Base-by-base conservation (phyloP, 2,888 invertebrate genomes). In the Sepiola atlantica region DNA sequence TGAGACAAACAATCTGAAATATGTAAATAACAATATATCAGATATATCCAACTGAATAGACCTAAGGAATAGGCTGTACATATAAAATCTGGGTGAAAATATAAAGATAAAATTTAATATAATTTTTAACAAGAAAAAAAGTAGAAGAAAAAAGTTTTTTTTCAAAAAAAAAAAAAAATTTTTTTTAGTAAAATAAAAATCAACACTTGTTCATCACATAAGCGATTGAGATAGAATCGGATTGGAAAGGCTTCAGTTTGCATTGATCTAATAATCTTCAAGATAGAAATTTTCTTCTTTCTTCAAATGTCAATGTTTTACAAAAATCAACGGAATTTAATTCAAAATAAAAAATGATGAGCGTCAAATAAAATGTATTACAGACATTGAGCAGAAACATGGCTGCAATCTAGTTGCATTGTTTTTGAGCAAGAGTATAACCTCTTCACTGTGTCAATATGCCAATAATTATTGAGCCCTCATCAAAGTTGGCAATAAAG, bases 191-290 rank as follows among this genome's bases (percentile, higher is more conserved):
- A 77, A 77, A 77, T 77, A 77, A 77, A 77, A 77, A 77, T 28
- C n/a, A 77, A 77, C 77, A 77, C n/a, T 77, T 77, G 77, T 28
- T 77, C 77, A 77, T 32, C n/a, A 77, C 77, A n/a, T 77, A 77
- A 32, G 77, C 14, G 16, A 3, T n/a, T n/a, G 77, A 32, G 77
- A 12, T n/a, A 77, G 77, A 77, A 45, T 77, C 32, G n/a, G 24
- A n/a, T 77, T 77, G n/a, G n/a, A 77, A 77, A 77, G 16, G n/a
- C 77, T 77, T 32, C 0, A 77, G 32, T 77, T 77, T 77, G n/a
- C 16, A 77, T n/a, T 77, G 61, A 12, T 61, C 61, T 28, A 61
- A 61, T 61, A 45, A 45, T 61, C 24, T 61, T 61, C 24, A 24
- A 61, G 61, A 28, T 61, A 61, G 28, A 61, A 24, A 28, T 28